Conservation (phyloP, 53 echinoderm and acorn worm genomes). For the Astropecten irregularis region DNA sequence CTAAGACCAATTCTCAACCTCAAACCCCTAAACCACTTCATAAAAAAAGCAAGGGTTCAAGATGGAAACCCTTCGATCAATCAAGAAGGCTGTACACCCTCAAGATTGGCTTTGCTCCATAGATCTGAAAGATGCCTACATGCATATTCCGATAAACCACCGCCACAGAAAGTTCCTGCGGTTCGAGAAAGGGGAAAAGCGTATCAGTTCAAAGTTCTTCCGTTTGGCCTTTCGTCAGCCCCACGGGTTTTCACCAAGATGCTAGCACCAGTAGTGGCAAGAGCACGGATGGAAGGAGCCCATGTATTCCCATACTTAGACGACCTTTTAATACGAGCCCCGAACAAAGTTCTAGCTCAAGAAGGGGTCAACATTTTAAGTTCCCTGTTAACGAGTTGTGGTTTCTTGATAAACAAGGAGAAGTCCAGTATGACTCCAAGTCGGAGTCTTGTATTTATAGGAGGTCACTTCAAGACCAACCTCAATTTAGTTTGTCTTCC, state of each 20-base stretch:
- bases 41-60: constrained; percentile 20
- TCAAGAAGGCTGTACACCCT: no score
- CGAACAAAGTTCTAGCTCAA: constrained; percentile 20
- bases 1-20: constrained; percentile 9
- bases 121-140: constrained; percentile 9
- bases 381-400: neutral
- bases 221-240: no score
- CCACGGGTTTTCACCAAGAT: constrained; percentile 18
- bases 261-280: constrained; percentile 19
- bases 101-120: constrained; percentile 9
- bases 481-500: constrained; percentile 20
- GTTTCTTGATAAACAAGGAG: neutral
- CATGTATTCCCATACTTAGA: constrained; percentile 17
- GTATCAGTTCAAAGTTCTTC: neutral
- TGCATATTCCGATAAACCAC: neutral
- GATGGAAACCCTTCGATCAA: no score
- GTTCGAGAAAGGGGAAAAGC: neutral
- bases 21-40: constrained; percentile 7
- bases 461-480: constrained; percentile 24
- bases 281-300: constrained; percentile 7
- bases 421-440: constrained; percentile 26
- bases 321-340: constrained; percentile 9
- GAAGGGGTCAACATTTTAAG: neutral
- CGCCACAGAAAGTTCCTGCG: constrained; percentile 22
- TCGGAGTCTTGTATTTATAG: neutral